These are phyloP conservation scores for Synaphobranchus kaupii DNA, from an alignment of 2,797 vertebrate genomes.

Conservation along the genomic window DNA sequence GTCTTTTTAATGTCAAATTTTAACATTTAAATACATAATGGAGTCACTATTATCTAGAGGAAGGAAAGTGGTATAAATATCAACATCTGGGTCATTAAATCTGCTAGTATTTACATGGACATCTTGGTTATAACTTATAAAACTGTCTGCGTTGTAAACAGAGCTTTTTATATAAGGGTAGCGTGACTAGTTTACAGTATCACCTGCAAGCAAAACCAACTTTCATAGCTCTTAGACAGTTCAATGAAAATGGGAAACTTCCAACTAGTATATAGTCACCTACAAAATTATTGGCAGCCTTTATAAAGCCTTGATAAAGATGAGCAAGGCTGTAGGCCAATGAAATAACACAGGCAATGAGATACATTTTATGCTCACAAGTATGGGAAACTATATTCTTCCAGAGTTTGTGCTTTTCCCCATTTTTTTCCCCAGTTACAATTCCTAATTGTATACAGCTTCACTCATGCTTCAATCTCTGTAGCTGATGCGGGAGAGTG, in stretches of 20 bases:
- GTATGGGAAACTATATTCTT: no score
- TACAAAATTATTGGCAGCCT: no score
- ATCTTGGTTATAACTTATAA: no score
- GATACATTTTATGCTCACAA: no score
- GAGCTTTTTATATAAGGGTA: background rate
- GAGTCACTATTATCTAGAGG: background rate
- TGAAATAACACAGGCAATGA: no score
- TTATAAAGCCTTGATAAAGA: no score
- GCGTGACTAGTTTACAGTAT: conserved; percentile 1
- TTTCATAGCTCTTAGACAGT: background rate
- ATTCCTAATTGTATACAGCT: background rate
- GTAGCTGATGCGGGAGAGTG: background rate
- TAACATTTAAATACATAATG: conserved; percentile 6
- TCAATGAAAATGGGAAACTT: no score
- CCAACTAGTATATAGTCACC: no score
- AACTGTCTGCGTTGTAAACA: background rate
- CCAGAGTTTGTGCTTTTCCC: no score
- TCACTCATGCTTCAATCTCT: background rate
- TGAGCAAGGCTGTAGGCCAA: no score
- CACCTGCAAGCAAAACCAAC: background rate
- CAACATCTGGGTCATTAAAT: conserved; percentile 5
- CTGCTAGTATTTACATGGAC: background rate
- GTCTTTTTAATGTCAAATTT: background rate
- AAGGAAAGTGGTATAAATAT: background rate
- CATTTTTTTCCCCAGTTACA: no score